Conservation (phyloP, 2,888 invertebrate species). For the Drosophila neoperkinsi region DNA sequence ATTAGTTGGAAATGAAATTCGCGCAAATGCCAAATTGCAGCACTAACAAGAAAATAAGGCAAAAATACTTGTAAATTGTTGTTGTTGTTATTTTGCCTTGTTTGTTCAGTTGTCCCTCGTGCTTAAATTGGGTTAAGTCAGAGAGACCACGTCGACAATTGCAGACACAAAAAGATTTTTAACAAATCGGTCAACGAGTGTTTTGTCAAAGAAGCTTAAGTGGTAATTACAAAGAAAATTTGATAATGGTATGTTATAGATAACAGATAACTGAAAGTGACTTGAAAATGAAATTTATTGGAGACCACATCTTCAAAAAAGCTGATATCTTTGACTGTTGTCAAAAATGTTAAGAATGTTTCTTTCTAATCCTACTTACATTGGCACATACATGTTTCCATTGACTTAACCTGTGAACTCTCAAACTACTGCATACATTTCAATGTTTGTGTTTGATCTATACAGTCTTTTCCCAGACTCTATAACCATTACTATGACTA, state of each 20-base stretch:
- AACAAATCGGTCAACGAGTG: conserved; percentile 10
- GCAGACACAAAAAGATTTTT: conserved; percentile 16
- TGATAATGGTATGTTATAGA: background rate
- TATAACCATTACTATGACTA: background rate
- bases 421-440: background rate
- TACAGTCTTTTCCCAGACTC: background rate
- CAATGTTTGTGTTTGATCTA: background rate
- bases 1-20: conserved; percentile 67
- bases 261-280: conserved; percentile 8
- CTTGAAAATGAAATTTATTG: background rate
- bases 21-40: conserved; percentile 54
- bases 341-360: background rate
- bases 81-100: background rate
- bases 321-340: background rate
- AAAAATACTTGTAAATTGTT: conserved; percentile 35
- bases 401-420: background rate
- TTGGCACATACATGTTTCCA: background rate
- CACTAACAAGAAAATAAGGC: conserved; percentile 47
- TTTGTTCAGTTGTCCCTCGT: conserved; percentile 10
- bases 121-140: conserved; percentile 49
- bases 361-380: background rate
- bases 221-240: background rate
- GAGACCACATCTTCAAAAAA: background rate
- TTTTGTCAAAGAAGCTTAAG: background rate
- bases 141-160: conserved; percentile 32